These are phyloP conservation scores for Ariolimax columbianus DNA, from an alignment of 2,888 invertebrate species.

Conservation along the genomic window DNA sequence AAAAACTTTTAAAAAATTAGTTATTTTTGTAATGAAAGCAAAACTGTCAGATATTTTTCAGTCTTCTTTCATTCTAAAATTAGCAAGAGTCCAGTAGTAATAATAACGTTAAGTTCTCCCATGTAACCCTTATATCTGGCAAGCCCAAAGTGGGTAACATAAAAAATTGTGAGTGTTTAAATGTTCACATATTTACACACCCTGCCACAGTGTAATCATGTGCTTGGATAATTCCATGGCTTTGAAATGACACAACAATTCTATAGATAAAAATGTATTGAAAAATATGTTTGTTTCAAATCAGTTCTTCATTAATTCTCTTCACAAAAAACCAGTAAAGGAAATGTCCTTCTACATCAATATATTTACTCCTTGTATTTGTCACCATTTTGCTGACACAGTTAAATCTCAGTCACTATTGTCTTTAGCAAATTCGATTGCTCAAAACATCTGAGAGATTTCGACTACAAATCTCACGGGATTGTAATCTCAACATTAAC, in stretches of 20 bases:
- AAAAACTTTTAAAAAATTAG: not conserved
- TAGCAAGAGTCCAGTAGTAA: not conserved
- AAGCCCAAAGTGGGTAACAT: not conserved
- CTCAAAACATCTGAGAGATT: too few relatives aligned
- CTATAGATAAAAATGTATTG: not conserved
- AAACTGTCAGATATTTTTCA: not conserved
- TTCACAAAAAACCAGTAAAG: too few relatives aligned
- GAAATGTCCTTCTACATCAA: too few relatives aligned
- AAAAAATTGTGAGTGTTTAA: not conserved
- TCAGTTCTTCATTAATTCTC: too few relatives aligned
- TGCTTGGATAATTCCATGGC: slow-evolving; percentile 34
- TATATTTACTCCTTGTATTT: too few relatives aligned
- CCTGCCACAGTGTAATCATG: slow-evolving; percentile 31
- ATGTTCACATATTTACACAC: slow-evolving; percentile 29
- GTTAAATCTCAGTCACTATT: too few relatives aligned
- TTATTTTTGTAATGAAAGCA: not conserved
- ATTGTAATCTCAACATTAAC: too few relatives aligned
- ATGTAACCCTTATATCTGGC: slow-evolving; percentile 37
- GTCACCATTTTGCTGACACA: too few relatives aligned
- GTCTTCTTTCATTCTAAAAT: not conserved
- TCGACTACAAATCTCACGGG: too few relatives aligned
- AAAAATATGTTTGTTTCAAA: too few relatives aligned
- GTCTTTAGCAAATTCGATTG: too few relatives aligned
- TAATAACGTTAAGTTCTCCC: not conserved
- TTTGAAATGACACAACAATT: slow-evolving; percentile 21